These are phyloP conservation scores for Iguana delicatissima DNA, from an alignment of 2,797 vertebrate species.

Conservation along the genomic window DNA sequence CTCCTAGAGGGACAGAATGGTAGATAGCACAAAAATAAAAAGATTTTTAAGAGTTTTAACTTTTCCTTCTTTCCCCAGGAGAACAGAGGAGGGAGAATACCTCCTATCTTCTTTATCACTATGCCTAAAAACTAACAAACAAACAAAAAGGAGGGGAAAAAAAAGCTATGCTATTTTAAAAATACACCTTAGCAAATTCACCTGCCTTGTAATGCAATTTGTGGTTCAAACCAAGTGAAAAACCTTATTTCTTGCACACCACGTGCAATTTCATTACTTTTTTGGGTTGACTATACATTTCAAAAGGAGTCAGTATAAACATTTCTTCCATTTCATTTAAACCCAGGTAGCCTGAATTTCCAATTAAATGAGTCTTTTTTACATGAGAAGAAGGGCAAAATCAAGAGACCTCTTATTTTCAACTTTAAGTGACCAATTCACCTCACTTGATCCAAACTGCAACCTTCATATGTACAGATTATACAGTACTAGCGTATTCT, in stretches of 20 bases:
- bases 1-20: neutral
- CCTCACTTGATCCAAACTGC: neutral
- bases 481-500: neutral
- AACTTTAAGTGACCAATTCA: neutral
- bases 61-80: neutral
- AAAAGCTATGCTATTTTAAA: neutral
- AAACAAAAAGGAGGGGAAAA: neutral
- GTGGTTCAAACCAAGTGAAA: neutral
- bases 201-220: neutral
- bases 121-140: neutral
- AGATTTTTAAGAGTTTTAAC: neutral
- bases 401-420: neutral
- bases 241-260: neutral
- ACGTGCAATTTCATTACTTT: neutral
- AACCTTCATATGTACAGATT: neutral
- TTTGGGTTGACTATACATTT: neutral
- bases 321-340: conserved; percentile 4
- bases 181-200: neutral
- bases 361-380: neutral
- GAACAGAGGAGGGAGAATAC: neutral
- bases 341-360: neutral
- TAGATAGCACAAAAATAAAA: neutral
- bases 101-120: neutral
- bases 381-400: conserved; percentile 2
- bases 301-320: neutral